Conservation (phyloP, 2,113 vertebrate genomes). For the Serinus canaria region DNA sequence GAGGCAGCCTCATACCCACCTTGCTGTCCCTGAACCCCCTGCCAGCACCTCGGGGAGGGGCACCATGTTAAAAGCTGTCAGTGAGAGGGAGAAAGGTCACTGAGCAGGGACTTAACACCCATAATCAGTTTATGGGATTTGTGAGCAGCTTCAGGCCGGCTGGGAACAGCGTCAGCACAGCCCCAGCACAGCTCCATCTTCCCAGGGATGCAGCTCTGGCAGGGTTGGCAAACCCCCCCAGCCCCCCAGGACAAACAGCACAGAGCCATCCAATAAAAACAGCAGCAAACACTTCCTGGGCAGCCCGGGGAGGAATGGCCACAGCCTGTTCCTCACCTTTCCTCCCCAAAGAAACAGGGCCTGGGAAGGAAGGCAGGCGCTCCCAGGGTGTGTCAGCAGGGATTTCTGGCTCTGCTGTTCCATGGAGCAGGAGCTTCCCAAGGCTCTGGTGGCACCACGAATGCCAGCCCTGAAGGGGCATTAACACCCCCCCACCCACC, state of each 20-base stretch:
- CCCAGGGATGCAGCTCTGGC: neutral
- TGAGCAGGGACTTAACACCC: neutral
- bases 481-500: accelerated
- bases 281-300: neutral
- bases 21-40: accelerated
- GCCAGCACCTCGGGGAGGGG: neutral
- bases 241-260: neutral
- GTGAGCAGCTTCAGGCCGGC: neutral
- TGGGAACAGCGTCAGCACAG: neutral
- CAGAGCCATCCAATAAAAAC: accelerated
- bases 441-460: accelerated
- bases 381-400: neutral
- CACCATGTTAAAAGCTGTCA: neutral
- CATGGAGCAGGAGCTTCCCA: neutral
- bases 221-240: neutral
- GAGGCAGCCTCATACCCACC: neutral
- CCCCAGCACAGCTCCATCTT: neutral
- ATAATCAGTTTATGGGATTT: conserved; percentile 37
- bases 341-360: neutral
- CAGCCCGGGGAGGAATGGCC: neutral
- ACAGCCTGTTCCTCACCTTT: too few species aligned
- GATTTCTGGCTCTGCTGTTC: neutral
- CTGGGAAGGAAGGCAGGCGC: neutral
- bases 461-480: neutral
- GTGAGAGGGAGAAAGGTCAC: conserved; percentile 32